Evolutionary conservation across 2,888 invertebrate species (phyloP).

Genomic region (Parthenolecanium corni): DNA sequence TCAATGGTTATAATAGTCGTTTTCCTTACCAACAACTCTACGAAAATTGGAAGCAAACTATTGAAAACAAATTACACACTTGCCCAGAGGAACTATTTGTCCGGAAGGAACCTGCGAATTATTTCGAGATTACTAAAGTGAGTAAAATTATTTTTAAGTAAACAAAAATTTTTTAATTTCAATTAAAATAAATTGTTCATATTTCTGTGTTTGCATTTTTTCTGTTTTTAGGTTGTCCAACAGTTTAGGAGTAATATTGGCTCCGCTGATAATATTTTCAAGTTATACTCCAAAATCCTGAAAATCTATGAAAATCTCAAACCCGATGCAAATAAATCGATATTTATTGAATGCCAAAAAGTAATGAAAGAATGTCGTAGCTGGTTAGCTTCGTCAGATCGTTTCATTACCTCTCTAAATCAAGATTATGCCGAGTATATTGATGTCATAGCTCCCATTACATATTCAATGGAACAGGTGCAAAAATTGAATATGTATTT

Average conservation of each 20-base stretch:
- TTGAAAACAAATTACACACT: constrained; percentile 2
- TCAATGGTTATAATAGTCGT: constrained; percentile 5
- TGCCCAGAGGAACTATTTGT: background rate
- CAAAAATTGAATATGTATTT: constrained; percentile 35
- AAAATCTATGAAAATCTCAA: background rate
- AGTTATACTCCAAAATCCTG: background rate
- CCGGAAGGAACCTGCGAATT: constrained; percentile 2
- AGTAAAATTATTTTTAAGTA: background rate
- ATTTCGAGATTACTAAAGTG: constrained; percentile 12
- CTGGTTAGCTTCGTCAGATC: constrained; percentile 42
- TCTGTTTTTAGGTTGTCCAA: constrained; percentile 8
- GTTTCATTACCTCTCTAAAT: constrained; percentile 47
- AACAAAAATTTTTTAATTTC: background rate
- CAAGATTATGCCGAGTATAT: constrained; percentile 50
- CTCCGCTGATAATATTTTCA: background rate
- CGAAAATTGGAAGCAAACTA: constrained; percentile 8
- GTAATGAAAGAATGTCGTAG: constrained; percentile 38
- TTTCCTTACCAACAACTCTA: constrained; percentile 10
- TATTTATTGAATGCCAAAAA: constrained; percentile 41
- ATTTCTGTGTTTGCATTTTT: background rate
- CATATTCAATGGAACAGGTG: constrained; percentile 55
- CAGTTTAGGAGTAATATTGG: constrained; percentile 16
- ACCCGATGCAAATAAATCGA: constrained; percentile 31
- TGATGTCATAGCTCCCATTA: constrained; percentile 62
- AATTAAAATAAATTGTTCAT: too few species aligned